Evolutionary conservation across 2,888 invertebrate genomes (phyloP).

Genomic region (Drosophila mettleri): DNA sequence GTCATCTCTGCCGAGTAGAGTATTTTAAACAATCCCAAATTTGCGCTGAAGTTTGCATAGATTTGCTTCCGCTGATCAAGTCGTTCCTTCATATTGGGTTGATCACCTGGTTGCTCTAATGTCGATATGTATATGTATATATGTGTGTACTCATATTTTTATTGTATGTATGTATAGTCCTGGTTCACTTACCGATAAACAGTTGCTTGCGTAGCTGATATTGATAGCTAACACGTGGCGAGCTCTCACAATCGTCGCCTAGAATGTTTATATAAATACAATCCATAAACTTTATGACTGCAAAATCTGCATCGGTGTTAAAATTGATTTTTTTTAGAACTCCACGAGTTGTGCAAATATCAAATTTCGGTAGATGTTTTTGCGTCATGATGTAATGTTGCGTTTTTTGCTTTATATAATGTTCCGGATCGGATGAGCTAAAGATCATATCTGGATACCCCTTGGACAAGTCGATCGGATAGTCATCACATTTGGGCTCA

Average conservation of each 20-base stretch:
- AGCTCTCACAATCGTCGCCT: fast-evolving
- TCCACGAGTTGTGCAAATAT: slow-evolving; percentile 27
- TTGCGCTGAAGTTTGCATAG: slow-evolving; percentile 22
- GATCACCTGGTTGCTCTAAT: slow-evolving; percentile 15
- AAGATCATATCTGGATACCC: slow-evolving; percentile 1
- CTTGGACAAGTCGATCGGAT: slow-evolving; percentile 22
- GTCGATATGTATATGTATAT: slow-evolving; percentile 7
- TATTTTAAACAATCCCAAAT: slow-evolving; percentile 16
- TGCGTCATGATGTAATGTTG: slow-evolving; percentile 15
- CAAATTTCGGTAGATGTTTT: slow-evolving; percentile 4
- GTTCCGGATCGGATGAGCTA: slow-evolving; percentile 6
- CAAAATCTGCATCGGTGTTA: not conserved
- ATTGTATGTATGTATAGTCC: too few relatives aligned
- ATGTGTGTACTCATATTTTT: not conserved
- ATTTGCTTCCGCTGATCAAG: slow-evolving; percentile 16
- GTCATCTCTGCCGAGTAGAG: slow-evolving; percentile 25
- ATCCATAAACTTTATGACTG: slow-evolving; percentile 19
- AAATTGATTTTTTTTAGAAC: not conserved
- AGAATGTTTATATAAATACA: slow-evolving; percentile 15
- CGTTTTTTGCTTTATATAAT: slow-evolving; percentile 13
- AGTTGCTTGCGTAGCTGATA: slow-evolving; percentile 19
- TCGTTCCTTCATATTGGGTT: not conserved
- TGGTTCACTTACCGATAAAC: slow-evolving; percentile 19
- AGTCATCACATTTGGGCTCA: slow-evolving; percentile 2
- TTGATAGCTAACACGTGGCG: not conserved